A percentile compares a stretch with the other conserved stretches of the same genome.
phyloP scores from a whole-genome alignment of 2,888 invertebrate genomes.

The Encarsia formosa region DNA sequence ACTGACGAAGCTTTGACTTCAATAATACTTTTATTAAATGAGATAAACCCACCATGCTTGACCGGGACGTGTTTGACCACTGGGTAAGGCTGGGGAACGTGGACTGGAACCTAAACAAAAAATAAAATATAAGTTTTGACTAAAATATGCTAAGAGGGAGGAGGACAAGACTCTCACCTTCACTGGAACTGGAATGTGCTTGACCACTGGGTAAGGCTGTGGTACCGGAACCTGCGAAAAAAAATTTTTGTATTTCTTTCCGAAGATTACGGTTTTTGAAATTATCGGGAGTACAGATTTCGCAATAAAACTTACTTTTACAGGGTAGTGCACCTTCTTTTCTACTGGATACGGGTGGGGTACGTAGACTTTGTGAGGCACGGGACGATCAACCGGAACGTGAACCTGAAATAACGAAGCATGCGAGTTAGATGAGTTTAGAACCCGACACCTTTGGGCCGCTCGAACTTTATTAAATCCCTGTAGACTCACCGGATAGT shows the following conservation, averaged over 20 bases:
- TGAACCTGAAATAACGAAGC: no score
- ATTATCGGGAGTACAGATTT: no score
- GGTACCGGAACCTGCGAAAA: constrained; percentile 47
- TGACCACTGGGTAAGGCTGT: constrained; percentile 62
- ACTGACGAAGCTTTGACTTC: no score
- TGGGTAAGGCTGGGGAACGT: constrained; percentile 52
- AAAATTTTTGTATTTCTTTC: no score
- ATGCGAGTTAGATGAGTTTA: constrained; percentile 49
- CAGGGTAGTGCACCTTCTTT: constrained; percentile 43
- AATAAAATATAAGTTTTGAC: constrained; percentile 68
- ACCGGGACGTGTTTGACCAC: constrained; percentile 71
- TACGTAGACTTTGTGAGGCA: constrained; percentile 49
- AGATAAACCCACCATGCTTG: no score
- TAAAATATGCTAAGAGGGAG: constrained; percentile 65
- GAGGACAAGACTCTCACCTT: constrained; percentile 63
- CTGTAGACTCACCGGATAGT: constrained; percentile 9
- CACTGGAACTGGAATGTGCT: constrained; percentile 68
- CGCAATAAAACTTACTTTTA: no score
- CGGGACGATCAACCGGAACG: constrained; percentile 47
- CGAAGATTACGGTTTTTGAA: no score
- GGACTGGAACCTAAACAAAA: constrained; percentile 68
- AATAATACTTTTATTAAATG: no score
- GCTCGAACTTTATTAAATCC: no score
- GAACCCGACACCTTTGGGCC: no score
- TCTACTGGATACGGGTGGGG: constrained; percentile 49